A percentile compares a stretch with the other conserved stretches of the same genome.
Conservation (phyloP, 2,797 vertebrate species). For the Leuciscus waleckii region DNA sequence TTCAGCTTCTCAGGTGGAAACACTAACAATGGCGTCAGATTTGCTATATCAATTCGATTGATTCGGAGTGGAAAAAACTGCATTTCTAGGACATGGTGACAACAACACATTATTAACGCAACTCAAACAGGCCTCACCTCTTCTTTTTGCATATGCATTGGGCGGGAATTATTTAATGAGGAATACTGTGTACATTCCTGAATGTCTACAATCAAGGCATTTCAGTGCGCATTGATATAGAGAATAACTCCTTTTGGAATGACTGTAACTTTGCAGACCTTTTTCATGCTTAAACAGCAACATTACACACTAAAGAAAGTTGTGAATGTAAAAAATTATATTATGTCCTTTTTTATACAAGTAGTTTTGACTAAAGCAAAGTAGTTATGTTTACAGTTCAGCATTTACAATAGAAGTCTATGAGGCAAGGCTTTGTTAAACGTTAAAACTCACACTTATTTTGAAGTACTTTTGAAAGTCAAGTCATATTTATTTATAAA, state of each 20-base stretch:
- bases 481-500: background rate
- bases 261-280: background rate
- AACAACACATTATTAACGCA: background rate
- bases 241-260: background rate
- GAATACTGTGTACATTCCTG: background rate
- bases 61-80: background rate
- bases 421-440: background rate
- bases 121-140: background rate
- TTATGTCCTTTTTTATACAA: background rate
- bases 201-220: background rate
- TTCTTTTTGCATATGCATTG: background rate
- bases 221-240: background rate
- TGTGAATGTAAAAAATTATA: background rate
- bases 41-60: background rate
- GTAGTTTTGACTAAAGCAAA: background rate
- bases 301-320: background rate
- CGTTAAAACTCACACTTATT: background rate
- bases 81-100: background rate
- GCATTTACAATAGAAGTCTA: background rate
- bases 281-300: background rate
- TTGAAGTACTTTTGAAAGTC: background rate
- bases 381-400: background rate
- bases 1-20: constrained; percentile 9
- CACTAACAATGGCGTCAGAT: constrained; percentile 2
- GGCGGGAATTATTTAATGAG: background rate